These are phyloP conservation scores for Thera britannica DNA, from an alignment of 2,888 invertebrate species.

Conservation along the genomic window DNA sequence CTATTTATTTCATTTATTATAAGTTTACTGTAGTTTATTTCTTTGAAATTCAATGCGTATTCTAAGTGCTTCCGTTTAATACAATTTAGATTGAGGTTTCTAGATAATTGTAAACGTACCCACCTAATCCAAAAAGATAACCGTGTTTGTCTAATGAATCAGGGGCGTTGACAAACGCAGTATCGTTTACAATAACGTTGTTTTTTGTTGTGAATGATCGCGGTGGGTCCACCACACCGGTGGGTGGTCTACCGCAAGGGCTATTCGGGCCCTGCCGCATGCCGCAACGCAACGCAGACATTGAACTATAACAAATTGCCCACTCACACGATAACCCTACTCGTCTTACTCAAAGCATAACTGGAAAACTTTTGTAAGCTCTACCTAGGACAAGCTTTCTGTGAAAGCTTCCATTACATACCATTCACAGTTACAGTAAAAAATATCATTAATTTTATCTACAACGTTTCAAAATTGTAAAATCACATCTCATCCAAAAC, in stretches of 20 bases:
- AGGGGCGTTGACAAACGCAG: conserved; percentile 50
- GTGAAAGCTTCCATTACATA: background rate
- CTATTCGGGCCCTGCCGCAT: conserved; percentile 43
- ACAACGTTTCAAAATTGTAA: conserved; percentile 1
- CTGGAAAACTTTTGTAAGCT: conserved; percentile 17
- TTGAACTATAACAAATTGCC: conserved; percentile 48
- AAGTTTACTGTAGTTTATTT: conserved; percentile 9
- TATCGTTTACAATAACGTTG: conserved; percentile 54
- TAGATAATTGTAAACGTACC: conserved; percentile 27
- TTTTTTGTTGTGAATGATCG: conserved; percentile 51
- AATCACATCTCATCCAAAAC: conserved; percentile 21
- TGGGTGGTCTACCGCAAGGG: conserved; percentile 67
- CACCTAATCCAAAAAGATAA: conserved; percentile 40
- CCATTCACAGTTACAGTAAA: conserved; percentile 22
- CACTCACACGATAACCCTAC: conserved; percentile 40
- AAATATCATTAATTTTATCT: conserved; percentile 23
- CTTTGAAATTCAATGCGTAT: conserved; percentile 31
- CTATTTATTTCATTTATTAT: conserved; percentile 3
- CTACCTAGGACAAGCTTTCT: conserved; percentile 8
- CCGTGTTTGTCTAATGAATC: conserved; percentile 46
- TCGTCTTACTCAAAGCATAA: conserved; percentile 40
- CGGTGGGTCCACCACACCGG: conserved; percentile 11
- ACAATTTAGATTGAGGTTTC: conserved; percentile 26
- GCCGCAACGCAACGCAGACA: conserved; percentile 44
- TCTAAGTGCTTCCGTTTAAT: conserved; percentile 14